Base-by-base conservation (phyloP, 2,113 vertebrate genomes). In the Astatoreochromis straeleni region DNA sequence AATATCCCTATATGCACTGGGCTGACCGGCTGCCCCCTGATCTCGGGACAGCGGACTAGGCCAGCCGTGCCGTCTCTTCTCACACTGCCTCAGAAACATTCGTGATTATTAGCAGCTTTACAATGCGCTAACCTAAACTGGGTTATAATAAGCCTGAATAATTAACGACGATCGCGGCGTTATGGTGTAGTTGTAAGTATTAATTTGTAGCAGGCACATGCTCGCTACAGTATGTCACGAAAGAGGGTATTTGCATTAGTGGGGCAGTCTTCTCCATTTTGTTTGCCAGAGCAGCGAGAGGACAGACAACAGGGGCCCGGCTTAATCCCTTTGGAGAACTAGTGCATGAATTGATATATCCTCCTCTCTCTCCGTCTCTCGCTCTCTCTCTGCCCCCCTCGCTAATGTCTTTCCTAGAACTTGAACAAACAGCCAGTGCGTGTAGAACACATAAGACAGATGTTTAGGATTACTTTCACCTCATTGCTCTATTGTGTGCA, bases 401-500 rank as follows among this genome's bases (percentile, higher is more conserved):
- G 91, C 94, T 94, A 95, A 95, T 95, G 94, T 94, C 94, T 95
- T 92, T 92, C 79, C 92, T 93, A 88, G 94, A 92, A 95, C 94
- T 95, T 94, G 94, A 95, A 94, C 95, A 95, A 95, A 95, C 95
- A 94, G 95, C 86, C 88, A 87, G 93, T 92, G 93, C 93, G 90
- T 95, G 95, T 95, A 94, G 93, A 93, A 95, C 95, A 92, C 88
- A 93, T 80, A 87, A 94, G 94, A 95, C 95, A 96, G 95, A 95
- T 96, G 95, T 95, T 95, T 93, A 94, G 94, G 94, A 96, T 96
- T 96, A 96, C 95, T 94, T 94, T 95, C 95, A 95, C 94, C 94
- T 94, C 95, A 90, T 92, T 94, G 95, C 95, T 95, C 95, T 86
- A 94, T 94, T 95, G 94, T 95, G 93, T 90, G 93, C 93, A 93